These are phyloP conservation scores for Pteronotus mesoamericanus DNA, from an alignment of 2,797 vertebrate species.

Conservation along the genomic window DNA sequence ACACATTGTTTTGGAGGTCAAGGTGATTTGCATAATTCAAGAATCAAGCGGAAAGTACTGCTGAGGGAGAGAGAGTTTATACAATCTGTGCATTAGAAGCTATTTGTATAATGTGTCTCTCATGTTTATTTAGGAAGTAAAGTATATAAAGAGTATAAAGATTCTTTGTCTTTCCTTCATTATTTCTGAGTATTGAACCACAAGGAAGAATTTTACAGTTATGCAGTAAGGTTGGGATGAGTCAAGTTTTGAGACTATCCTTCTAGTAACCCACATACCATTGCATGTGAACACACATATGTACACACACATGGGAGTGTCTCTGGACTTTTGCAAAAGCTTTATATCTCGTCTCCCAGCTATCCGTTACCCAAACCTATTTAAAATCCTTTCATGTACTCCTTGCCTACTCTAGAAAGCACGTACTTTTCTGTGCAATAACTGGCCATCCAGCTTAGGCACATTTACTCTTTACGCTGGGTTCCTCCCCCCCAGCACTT, in stretches of 20 bases:
- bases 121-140: constrained; percentile 10
- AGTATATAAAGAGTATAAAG: background rate
- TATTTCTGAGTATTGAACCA: background rate
- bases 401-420: background rate
- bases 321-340: background rate
- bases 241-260: background rate
- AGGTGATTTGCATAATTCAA: constrained; percentile 13
- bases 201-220: background rate
- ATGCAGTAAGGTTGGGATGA: background rate
- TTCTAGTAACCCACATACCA: background rate
- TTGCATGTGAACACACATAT: background rate
- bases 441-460: background rate
- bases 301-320: background rate
- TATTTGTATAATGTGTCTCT: background rate
- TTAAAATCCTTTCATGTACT: background rate
- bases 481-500: accelerated
- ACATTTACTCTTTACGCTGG: background rate
- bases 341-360: background rate
- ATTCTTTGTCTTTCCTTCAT: background rate
- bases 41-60: background rate
- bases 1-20: constrained; percentile 33
- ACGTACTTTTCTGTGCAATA: background rate
- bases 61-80: background rate
- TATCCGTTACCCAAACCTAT: background rate
- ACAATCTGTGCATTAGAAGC: background rate